A percentile compares a stretch with the other conserved stretches of the same genome.
Evolutionary conservation across 2,113 vertebrate genomes (phyloP).

Genomic region (Psittacula cyanocephala): DNA sequence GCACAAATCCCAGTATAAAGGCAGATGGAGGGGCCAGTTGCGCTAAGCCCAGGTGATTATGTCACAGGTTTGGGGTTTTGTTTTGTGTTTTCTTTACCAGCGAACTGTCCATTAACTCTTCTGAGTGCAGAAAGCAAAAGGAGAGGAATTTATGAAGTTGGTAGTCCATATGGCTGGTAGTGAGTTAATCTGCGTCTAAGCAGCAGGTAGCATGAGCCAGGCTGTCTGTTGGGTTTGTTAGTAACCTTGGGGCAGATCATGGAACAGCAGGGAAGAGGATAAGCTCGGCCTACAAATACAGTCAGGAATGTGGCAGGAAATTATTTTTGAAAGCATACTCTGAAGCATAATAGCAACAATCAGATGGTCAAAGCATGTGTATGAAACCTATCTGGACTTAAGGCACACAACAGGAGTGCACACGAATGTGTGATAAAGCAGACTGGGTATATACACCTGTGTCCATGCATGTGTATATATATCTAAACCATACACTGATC

Average conservation of each 20-base stretch:
- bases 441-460: neutral
- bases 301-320: conserved; percentile 84
- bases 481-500: neutral
- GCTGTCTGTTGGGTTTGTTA: conserved; percentile 81
- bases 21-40: conserved; percentile 75
- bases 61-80: conserved; percentile 61
- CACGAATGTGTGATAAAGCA: neutral
- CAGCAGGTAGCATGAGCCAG: conserved; percentile 80
- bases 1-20: conserved; percentile 30
- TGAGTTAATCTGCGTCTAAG: conserved; percentile 78
- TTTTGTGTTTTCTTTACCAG: conserved; percentile 30
- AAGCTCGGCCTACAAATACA: conserved; percentile 78
- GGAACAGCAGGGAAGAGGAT: conserved; percentile 83
- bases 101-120: conserved; percentile 72
- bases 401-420: neutral
- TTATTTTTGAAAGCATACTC: conserved; percentile 78
- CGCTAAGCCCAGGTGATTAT: conserved; percentile 67
- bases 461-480: neutral
- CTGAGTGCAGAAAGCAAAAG: conserved; percentile 69
- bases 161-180: conserved; percentile 80
- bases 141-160: conserved; percentile 79
- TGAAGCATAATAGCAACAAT: conserved; percentile 71
- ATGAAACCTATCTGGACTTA: conserved; percentile 18
- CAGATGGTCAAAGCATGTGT: conserved; percentile 37
- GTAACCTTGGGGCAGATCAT: conserved; percentile 82